phyloP scores from a whole-genome alignment of 1,140 invertebrate species.

The Solen grandis region DNA sequence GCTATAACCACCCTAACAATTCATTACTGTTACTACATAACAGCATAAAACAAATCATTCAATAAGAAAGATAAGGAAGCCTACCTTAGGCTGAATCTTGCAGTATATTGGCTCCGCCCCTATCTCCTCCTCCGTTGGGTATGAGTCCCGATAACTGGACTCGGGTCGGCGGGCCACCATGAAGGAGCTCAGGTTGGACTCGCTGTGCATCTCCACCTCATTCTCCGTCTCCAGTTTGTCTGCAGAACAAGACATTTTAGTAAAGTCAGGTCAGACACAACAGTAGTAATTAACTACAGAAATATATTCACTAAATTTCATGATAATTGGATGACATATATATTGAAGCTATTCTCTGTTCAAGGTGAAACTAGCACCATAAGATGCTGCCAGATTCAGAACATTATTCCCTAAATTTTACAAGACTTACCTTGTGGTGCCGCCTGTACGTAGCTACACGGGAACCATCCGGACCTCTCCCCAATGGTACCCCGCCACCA shows the following conservation, averaged over 20 bases:
- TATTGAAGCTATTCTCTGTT: too few species aligned
- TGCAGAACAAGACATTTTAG: neutral
- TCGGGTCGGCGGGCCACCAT: conserved; percentile 5
- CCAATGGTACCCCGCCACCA: conserved; percentile 97
- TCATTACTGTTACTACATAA: too few species aligned
- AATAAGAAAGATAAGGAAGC: too few species aligned
- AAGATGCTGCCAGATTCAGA: too few species aligned
- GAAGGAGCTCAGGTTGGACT: conserved; percentile 44
- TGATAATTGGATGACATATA: too few species aligned
- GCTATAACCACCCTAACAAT: too few species aligned
- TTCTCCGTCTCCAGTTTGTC: conserved; percentile 21
- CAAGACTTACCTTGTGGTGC: conserved; percentile 47
- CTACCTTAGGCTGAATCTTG: conserved; percentile 52
- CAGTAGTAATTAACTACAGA: too few species aligned
- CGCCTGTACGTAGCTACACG: conserved; percentile 92
- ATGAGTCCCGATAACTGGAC: conserved; percentile 27
- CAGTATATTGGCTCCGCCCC: conserved; percentile 51
- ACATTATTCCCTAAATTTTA: too few species aligned
- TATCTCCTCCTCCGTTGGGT: conserved; percentile 47
- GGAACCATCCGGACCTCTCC: conserved; percentile 96
- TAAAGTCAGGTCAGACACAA: too few species aligned
- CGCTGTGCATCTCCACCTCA: conserved; percentile 35
- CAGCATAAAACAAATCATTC: too few species aligned
- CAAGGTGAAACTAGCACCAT: too few species aligned
- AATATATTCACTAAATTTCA: too few species aligned